Evolutionary conservation across 2,888 invertebrate genomes (phyloP), one percentile per base, ranked within the genome.

Genomic region (Meiosimyza platycephala): DNA sequence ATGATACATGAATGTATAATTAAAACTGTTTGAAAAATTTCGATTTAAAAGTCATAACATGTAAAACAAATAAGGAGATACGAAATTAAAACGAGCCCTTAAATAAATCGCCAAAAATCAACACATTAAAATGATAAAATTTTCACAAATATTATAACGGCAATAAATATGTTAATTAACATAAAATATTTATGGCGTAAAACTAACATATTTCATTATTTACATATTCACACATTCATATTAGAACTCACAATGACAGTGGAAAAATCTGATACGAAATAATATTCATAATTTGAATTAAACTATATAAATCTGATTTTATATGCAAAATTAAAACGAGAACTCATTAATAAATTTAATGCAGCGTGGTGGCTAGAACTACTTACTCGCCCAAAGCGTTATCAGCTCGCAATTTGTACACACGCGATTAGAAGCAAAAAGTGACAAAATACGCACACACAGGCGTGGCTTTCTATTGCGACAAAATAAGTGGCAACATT

Each of bases 101-200:
- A 40, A 40, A 40, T 40, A 40, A 40, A 40, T 57, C 57, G 57
- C 18, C 12, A 12, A 57, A 28, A 40, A 40, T 40, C 40, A 40
- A 22, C 18, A 57, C 28, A 57, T 22, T n/a, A 12, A 65, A 65
- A 51, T 28, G 22, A 50, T 13, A 50, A 18, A 48, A 28, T 28
- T 28, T 28, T 12, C 3, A 5, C 16, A 65, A 48, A 40, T 40
- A 40, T 18, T 15, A 33, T n/a, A 59, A 60, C 22, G 5, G 51
- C 50, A 48, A 60, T 40, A 67, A 67, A 67, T 55, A 16, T 57
- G 47, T 47, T 69, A 69, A 69, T 69, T 60, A 60, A 60, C 59
- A 60, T 69, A 16, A 69, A 69, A 69, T 69, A 69, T 69, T 69
- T 57, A 40, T 40, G 40, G 40, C 40, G 40, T 9, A 7, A 9